phyloP scores from a whole-genome alignment of 2,797 vertebrate genomes.

The Gallinago stenura region DNA sequence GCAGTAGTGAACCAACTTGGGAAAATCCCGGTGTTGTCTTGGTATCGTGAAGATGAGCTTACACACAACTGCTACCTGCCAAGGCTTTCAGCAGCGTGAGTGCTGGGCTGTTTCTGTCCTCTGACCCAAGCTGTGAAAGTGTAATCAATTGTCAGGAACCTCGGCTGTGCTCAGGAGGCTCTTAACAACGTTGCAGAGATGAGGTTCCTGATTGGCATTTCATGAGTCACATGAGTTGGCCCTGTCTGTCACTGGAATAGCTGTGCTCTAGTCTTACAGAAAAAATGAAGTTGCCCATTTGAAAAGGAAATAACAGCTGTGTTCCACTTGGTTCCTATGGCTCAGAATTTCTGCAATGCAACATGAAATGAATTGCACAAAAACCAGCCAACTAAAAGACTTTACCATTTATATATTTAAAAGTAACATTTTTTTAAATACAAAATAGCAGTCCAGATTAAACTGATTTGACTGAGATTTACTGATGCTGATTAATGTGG shows the following conservation, averaged over 20 bases:
- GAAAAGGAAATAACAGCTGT: background rate
- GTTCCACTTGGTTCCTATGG: background rate
- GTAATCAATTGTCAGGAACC: background rate
- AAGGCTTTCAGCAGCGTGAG: background rate
- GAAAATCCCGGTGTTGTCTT: no score
- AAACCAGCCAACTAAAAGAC: background rate
- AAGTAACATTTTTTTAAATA: background rate
- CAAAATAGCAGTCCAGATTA: background rate
- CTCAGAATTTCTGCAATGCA: background rate
- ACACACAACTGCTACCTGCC: accelerated
- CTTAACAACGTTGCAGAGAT: background rate
- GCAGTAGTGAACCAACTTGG: background rate
- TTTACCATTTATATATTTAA: background rate
- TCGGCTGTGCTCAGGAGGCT: background rate
- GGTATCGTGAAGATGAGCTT: background rate
- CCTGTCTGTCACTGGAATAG: background rate
- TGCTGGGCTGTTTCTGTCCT: background rate
- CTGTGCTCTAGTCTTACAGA: background rate
- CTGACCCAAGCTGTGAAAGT: background rate
- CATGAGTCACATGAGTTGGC: accelerated
- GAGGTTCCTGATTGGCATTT: background rate
- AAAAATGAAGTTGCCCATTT: background rate
- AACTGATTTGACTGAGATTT: background rate
- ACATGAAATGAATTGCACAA: background rate
- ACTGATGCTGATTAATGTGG: background rate